Conservation (phyloP, 2,888 invertebrate genomes). For the Criorhina ranunculi region DNA sequence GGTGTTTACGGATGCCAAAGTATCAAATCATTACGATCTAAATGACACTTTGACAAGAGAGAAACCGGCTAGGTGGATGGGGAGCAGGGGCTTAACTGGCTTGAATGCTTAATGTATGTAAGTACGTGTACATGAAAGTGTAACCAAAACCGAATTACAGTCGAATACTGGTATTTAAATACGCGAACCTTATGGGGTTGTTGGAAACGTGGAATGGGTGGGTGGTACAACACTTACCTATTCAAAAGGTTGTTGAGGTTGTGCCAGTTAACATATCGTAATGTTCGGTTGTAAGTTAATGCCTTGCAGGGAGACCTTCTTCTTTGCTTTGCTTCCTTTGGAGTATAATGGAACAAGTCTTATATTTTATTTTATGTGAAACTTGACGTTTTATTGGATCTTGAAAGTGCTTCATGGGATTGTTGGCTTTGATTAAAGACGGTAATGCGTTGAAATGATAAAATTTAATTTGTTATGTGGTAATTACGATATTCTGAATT, state of each 20-base stretch:
- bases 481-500: no score
- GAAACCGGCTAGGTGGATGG: constrained; percentile 10
- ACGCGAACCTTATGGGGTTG: constrained; percentile 5
- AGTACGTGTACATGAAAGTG: constrained; percentile 77
- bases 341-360: constrained; percentile 3
- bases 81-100: constrained; percentile 41
- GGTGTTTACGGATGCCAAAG: constrained; percentile 75
- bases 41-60: constrained; percentile 84
- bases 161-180: constrained; percentile 54
- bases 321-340: background rate
- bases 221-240: constrained; percentile 18
- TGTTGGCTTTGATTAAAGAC: constrained; percentile 32
- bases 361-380: constrained; percentile 28
- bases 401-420: constrained; percentile 32
- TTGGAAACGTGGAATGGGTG: background rate
- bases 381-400: constrained; percentile 47
- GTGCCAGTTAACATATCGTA: constrained; percentile 64
- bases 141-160: constrained; percentile 60
- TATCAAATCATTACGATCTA: constrained; percentile 85
- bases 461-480: constrained; percentile 33
- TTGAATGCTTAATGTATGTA: constrained; percentile 55
- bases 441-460: constrained; percentile 25
- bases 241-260: constrained; percentile 1
- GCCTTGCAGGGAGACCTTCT: constrained; percentile 34
- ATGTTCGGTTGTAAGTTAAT: constrained; percentile 47